Evolutionary conservation across 2,797 vertebrate species (phyloP), one percentile per base, ranked within the genome.

Genomic region (Pangasius djambal): DNA sequence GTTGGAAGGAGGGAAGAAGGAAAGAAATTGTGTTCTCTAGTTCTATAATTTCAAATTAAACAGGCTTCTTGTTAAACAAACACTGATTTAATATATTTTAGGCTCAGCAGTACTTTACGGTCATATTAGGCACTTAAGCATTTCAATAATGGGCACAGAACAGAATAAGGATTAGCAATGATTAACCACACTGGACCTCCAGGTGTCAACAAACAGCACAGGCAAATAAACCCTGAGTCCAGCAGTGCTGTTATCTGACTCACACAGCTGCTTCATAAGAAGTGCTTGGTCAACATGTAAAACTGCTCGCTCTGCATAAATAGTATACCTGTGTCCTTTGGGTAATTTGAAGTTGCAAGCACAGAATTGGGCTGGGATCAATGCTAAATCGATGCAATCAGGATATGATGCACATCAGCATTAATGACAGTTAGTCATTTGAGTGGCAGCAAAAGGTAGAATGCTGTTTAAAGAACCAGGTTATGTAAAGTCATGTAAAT

Each of bases 311-410:
- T 87, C 74, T 87, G 61, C 78, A 70, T 88, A 87, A 92, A 93
- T 91, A 90, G 79, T 84, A 92, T 79, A 84, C 89, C 52, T 88
- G 86, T 93, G 61, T 84, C 89, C 92, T 89, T 78, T 88, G 87
- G 87, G 90, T 84, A 92, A 94, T 94, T 79, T 89, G 89, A 86
- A 91, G 75, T 85, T 81, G 81, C 78, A 86, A 79, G 85, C 2
- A 3, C 75, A 40, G 85, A 85, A 89, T 94, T 91, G 72, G 91
- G 55, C 57, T 93, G 89, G 93, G 88, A 94, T 93, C 92, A 91
- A 94, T 94, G 92, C 93, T 94, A 93, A 93, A 95, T 93, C 91
- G 89, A 94, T 91, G 91, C 55, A 89, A 91, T 93, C 90, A 88
- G 88, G 85, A 93, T 94, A 91, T 92, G 92, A 91, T 91, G 92